Conservation (phyloP, 2,888 invertebrate genomes). For the Julus scandinavius region DNA sequence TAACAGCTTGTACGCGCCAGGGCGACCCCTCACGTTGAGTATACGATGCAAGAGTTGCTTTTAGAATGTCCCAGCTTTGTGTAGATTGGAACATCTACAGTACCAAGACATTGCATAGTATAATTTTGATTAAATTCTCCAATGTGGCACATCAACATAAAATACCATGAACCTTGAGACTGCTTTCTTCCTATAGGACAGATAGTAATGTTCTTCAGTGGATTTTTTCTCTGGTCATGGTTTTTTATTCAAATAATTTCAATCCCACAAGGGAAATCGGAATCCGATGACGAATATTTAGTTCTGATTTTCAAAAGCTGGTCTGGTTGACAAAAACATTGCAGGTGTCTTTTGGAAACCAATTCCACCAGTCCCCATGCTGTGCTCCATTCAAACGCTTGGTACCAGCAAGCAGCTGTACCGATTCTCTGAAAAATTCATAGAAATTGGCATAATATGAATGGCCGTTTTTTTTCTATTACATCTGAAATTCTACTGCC, state of each 20-base stretch:
- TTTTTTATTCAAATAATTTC: background rate
- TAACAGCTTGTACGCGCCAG: background rate
- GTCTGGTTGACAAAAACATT: background rate
- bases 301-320: background rate
- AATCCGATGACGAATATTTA: background rate
- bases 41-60: background rate
- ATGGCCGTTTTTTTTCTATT: too few relatives aligned
- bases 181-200: background rate
- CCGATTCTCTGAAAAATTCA: background rate
- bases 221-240: background rate
- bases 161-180: too few relatives aligned
- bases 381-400: background rate
- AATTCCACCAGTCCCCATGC: background rate
- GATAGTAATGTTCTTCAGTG: too few relatives aligned
- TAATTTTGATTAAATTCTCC: too few relatives aligned
- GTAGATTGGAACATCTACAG: too few relatives aligned
- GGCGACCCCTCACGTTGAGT: background rate
- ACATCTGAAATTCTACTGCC: too few relatives aligned
- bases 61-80: too few relatives aligned
- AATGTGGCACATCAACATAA: too few relatives aligned
- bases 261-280: background rate
- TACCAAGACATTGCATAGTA: too few relatives aligned
- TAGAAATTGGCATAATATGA: background rate
- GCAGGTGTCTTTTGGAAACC: conserved; percentile 23
- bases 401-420: background rate